These are phyloP conservation scores for Philaethria dido DNA, from an alignment of 2,888 invertebrate genomes.

Conservation along the genomic window DNA sequence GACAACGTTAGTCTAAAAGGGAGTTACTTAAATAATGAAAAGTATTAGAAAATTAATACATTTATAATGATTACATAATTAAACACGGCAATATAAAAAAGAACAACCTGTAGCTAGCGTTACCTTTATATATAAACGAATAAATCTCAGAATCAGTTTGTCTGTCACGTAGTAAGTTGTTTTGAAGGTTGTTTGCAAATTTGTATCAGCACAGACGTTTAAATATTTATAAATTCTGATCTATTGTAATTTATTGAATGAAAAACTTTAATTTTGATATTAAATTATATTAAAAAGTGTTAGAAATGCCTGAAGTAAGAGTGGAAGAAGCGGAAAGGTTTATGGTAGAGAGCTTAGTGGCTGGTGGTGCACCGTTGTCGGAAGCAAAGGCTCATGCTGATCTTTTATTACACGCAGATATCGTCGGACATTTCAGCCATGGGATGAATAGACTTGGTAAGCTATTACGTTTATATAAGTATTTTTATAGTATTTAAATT, in stretches of 20 bases:
- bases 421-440: constrained; percentile 93
- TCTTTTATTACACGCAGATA: constrained; percentile 89
- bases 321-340: constrained; percentile 83
- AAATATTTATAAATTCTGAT: not conserved
- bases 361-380: constrained; percentile 81
- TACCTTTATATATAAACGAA: constrained; percentile 17
- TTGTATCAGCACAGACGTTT: not conserved
- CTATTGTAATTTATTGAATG: no score
- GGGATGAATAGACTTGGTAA: constrained; percentile 91
- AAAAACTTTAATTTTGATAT: not conserved
- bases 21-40: not conserved
- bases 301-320: constrained; percentile 70
- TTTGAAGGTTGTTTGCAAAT: constrained; percentile 10
- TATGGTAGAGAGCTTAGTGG: constrained; percentile 84
- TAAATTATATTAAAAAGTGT: constrained; percentile 10
- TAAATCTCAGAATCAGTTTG: constrained; percentile 3
- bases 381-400: constrained; percentile 86
- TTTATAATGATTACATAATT: constrained; percentile 14
- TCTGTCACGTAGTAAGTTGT: not conserved
- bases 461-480: constrained; percentile 36
- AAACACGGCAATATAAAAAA: constrained; percentile 4
- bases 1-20: not conserved
- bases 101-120: not conserved
- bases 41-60: not conserved
- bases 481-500: no score